These are phyloP conservation scores for Coecobrya sp. DNA, from an alignment of 2,888 invertebrate genomes.

Conservation along the genomic window DNA sequence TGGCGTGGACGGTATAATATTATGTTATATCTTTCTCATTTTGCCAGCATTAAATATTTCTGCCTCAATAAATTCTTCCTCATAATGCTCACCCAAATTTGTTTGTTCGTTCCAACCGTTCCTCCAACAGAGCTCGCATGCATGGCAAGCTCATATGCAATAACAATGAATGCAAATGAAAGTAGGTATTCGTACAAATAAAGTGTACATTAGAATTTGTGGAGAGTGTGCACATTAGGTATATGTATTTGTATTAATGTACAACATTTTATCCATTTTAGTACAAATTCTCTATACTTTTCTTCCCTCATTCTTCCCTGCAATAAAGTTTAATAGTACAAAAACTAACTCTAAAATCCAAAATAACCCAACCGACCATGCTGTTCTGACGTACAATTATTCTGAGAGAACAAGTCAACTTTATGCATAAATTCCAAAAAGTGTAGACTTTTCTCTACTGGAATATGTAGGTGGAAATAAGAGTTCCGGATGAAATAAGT, in stretches of 20 bases:
- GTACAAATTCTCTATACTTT: neutral
- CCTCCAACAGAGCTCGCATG: neutral
- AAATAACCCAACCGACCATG: slow-evolving; percentile 13
- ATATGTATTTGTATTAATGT: no score
- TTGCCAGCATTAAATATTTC: slow-evolving; percentile 42
- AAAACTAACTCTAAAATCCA: slow-evolving; percentile 18
- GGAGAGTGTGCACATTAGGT: neutral
- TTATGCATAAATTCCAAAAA: slow-evolving; percentile 39
- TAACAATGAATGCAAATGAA: slow-evolving; percentile 50
- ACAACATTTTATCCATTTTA: neutral
- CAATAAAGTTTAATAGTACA: slow-evolving; percentile 34
- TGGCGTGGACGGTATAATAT: neutral
- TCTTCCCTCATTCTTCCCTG: neutral
- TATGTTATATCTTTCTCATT: neutral
- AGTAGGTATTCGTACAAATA: neutral
- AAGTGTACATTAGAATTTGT: neutral
- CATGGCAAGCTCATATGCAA: neutral
- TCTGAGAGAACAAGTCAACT: slow-evolving; percentile 39
- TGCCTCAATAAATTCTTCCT: slow-evolving; percentile 56
- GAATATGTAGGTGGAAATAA: slow-evolving; percentile 37
- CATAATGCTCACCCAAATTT: slow-evolving; percentile 42
- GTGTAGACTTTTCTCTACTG: neutral
- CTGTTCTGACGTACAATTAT: slow-evolving; percentile 43
- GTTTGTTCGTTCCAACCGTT: slow-evolving; percentile 42
- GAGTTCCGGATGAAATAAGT: slow-evolving; percentile 25